Evolutionary conservation across 2,113 vertebrate genomes (phyloP), one percentile per base, ranked within the genome.

Genomic region (Pantherophis guttatus): DNA sequence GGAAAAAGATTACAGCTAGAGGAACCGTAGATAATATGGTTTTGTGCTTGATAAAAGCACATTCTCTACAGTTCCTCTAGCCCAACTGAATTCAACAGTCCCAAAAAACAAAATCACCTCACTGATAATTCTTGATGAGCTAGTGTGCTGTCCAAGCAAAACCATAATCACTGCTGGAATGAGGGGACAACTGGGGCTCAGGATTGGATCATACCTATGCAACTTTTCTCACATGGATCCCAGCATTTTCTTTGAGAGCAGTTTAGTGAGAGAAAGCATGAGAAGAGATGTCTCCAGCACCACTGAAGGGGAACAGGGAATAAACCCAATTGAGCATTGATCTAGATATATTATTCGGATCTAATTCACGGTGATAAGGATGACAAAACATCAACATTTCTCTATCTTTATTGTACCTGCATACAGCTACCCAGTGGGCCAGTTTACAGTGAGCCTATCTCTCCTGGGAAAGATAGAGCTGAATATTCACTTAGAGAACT

Each of bases 31-130:
- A n/a, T 12, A 70, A 70, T n/a, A 70, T 6, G 65, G 12, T 92
- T 92, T 93, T 65, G 6, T 93, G n/a, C 53, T 15, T 90, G 96
- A 96, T 94, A 92, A 95, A 93, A 93, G 95, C n/a, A 0, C 94
- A 7, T 44, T 53, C 52, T 33, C 89, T 85, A 23, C 81, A 92
- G 55, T 48, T 15, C 65, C 92, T 5, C 23, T 26, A 0, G 65
- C 29, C 29, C 91, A 70, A 1, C 0, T 29, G 87, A 89, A 95
- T 70, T 94, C 91, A 0, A 0, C 58, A 88, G 62, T 0, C 0
- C 91, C 92, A 7, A 88, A 92, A 94, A 59, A 91, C 91, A 89
- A 89, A 29, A 0, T 2, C 0, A 0, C 81, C 92, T 91, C 8
- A 0, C 52, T 19, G 12, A 39, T 75, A 33, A 15, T 75, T 75